These are phyloP conservation scores for Rattus norvegicus DNA, from an alignment of 2,113 vertebrate species.

Conservation along the genomic window DNA sequence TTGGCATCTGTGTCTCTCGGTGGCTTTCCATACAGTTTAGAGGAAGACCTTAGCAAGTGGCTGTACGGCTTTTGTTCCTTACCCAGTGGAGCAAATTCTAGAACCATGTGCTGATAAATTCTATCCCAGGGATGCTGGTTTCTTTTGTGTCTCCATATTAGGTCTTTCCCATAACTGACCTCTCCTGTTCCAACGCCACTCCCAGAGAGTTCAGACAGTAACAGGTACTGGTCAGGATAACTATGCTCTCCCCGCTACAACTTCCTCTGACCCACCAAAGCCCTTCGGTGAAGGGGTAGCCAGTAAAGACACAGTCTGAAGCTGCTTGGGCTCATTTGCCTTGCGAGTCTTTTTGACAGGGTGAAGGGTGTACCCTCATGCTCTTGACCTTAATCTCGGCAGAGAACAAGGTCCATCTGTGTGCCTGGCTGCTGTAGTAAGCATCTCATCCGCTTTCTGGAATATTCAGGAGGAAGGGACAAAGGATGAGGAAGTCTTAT, in stretches of 20 bases:
- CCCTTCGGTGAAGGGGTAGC: not conserved
- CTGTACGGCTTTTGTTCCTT: not conserved
- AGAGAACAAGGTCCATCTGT: not conserved
- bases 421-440: not conserved
- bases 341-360: not conserved
- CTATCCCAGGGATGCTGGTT: not conserved
- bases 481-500: not conserved
- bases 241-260: not conserved
- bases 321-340: not conserved
- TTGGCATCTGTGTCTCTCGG: accelerated
- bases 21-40: not conserved
- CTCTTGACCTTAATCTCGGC: not conserved
- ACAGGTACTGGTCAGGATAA: not conserved
- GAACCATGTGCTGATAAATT: not conserved
- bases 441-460: not conserved
- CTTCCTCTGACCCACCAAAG: not conserved
- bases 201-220: not conserved
- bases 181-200: no score
- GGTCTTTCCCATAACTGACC: not conserved
- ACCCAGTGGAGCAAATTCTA: not conserved
- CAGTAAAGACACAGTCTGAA: not conserved
- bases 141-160: not conserved
- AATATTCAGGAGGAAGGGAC: not conserved
- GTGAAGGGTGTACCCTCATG: no score
- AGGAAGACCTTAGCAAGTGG: not conserved